A percentile compares a stretch with the other conserved stretches of the same genome.
These are phyloP conservation scores for Ctenopoma multispine DNA, from an alignment of 2,797 vertebrate genomes.

Conservation along the genomic window DNA sequence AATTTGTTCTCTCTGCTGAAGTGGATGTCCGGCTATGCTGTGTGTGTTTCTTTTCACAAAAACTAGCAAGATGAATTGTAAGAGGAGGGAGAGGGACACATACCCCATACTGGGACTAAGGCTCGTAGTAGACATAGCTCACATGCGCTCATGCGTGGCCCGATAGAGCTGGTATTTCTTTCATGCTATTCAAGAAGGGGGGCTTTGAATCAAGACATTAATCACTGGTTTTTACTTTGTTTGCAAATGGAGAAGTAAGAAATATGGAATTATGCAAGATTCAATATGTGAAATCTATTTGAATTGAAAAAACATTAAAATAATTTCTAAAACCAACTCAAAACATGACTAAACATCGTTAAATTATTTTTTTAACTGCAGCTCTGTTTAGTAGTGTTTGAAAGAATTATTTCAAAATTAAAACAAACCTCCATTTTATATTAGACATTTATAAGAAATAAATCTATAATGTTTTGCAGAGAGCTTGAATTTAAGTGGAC, in stretches of 20 bases:
- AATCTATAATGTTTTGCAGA: conserved; percentile 66
- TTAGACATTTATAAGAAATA: conserved; percentile 22
- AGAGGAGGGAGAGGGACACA: conserved; percentile 69
- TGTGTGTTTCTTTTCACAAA: conserved; percentile 40
- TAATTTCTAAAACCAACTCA: conserved; percentile 3
- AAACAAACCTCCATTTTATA: background rate
- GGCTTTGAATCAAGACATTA: conserved; percentile 69
- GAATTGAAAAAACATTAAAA: conserved; percentile 5
- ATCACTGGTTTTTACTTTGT: conserved; percentile 61
- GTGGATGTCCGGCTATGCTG: conserved; percentile 23
- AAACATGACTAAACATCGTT: conserved; percentile 10
- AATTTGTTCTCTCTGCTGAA: conserved; percentile 22
- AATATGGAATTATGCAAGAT: conserved; percentile 18
- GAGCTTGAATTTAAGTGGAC: conserved; percentile 70
- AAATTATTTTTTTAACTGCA: background rate
- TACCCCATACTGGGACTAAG: conserved; percentile 78
- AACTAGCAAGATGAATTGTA: conserved; percentile 63
- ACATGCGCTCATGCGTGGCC: conserved; percentile 83
- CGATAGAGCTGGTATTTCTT: conserved; percentile 85
- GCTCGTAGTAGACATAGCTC: conserved; percentile 86
- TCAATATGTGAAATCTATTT: conserved; percentile 8
- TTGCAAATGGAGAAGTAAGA: conserved; percentile 37
- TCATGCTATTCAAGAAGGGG: conserved; percentile 80
- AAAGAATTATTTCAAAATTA: conserved; percentile 6
- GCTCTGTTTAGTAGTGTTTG: background rate